Conservation (phyloP, 2,888 invertebrate species). For the Metacarcinus magister region DNA sequence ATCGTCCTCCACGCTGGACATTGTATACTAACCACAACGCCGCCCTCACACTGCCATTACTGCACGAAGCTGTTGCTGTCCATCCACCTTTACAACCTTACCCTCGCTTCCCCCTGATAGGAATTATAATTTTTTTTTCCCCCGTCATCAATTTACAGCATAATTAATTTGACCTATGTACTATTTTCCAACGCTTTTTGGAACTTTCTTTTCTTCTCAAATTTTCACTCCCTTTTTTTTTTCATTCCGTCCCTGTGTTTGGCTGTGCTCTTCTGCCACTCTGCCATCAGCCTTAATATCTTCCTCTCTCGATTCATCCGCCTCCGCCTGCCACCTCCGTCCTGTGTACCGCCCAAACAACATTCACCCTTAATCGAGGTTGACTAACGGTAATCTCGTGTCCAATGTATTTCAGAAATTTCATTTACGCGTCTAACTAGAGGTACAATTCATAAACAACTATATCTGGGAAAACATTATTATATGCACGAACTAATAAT, state of each 20-base stretch:
- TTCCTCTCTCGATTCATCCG: background rate
- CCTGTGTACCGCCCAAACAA: slow-evolving; percentile 9
- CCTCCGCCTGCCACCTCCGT: background rate
- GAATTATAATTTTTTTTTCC: background rate
- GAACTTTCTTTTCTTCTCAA: background rate
- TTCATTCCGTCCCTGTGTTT: background rate
- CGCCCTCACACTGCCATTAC: background rate
- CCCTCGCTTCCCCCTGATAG: background rate
- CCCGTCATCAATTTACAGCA: background rate
- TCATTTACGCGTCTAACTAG: slow-evolving; percentile 3
- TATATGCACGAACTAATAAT: background rate
- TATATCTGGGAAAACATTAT: background rate
- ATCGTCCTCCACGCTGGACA: background rate
- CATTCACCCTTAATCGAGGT: background rate
- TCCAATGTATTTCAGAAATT: background rate
- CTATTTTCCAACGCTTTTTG: background rate
- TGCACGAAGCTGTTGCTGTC: background rate
- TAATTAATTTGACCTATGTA: background rate
- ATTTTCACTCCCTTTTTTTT: background rate
- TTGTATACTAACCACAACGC: background rate
- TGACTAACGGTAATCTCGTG: slow-evolving; percentile 14
- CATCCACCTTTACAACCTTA: background rate
- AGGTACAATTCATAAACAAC: slow-evolving; percentile 13
- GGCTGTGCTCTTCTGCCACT: background rate
- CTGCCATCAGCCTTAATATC: background rate